Base-by-base conservation (phyloP, 1,140 invertebrate genomes). In the Bicyclus anynana region DNA sequence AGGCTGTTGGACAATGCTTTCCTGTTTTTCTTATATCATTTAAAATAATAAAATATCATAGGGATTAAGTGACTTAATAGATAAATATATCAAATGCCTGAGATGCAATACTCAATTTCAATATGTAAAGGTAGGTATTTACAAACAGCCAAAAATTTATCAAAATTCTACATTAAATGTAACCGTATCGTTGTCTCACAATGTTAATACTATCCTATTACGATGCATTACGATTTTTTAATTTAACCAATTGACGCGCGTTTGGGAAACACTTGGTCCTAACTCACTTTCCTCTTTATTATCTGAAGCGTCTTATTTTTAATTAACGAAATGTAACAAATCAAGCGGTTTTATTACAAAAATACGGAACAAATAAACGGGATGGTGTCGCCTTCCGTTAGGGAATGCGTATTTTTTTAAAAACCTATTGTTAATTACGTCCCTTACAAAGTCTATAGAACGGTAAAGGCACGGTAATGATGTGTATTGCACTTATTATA, bases 381-480 rank as follows among this genome's bases (percentile, higher is more conserved):
- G 70, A 69, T 70, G 55, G 16, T 53, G 65, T 73, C 50, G 59
- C 62, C 59, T 69, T 69, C 69, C 65, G 54, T 60, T 54, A 58
- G 73, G 69, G 71, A 75, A 75, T 77, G 72, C 71, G 74, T 72
- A 73, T 73, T 82, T 77, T 77, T 67, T n/a, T n/a, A n/a, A 73
- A 81, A 81, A 75, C 73, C 77, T 85, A 85, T 87, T 80, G 82
- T 81, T 80, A 86, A 84, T 87, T 87, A 87, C 84, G 84, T 87
- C 84, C 84, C 84, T 79, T 74, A 80, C 83, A 77, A 80, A 86
- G 84, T 87, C 83, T 87, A 84, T 83, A 86, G 81, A 85, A 84
- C 76, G 77, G 84, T 88, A 80, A 88, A 88, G 84, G 84, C 84
- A 88, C 84, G 84, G 83, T 87, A 65, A 84, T 86, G 83, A 87